Conservation (phyloP, 2,113 vertebrate species). For the Brienomyrus longianalis region DNA sequence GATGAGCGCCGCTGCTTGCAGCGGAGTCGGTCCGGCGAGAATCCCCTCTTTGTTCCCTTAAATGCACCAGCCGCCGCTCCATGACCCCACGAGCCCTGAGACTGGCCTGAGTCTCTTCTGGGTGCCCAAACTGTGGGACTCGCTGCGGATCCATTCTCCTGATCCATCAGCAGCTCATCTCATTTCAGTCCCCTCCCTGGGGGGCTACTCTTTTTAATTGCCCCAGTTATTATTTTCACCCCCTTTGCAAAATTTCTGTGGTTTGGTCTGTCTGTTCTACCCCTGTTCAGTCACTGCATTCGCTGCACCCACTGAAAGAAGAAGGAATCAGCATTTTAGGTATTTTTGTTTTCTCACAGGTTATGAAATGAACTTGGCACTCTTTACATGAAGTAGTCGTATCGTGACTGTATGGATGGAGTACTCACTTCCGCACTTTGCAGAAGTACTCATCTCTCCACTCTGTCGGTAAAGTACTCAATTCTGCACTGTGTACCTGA, state of each 20-base stretch:
- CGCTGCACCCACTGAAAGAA: neutral
- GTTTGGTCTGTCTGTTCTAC: neutral
- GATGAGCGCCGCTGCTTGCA: neutral
- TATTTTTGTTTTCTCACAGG: neutral
- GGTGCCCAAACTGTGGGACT: neutral
- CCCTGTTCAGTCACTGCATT: neutral
- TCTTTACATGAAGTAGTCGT: neutral
- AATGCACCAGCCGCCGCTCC: neutral
- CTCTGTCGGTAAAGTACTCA: neutral
- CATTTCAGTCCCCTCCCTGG: neutral
- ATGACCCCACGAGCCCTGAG: neutral
- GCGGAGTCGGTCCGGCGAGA: neutral
- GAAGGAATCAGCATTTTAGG: neutral
- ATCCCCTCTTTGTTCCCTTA: neutral
- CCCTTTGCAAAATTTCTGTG: neutral
- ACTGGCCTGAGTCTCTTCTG: neutral
- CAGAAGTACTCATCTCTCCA: neutral
- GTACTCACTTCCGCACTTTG: neutral
- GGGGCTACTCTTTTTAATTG: neutral
- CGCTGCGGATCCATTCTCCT: neutral
- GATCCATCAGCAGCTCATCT: neutral
- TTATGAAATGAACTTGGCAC: neutral
- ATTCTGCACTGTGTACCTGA: neutral
- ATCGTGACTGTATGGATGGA: neutral
- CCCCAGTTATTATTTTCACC: neutral